Evolutionary conservation across 1,140 invertebrate genomes (phyloP).

Genomic region (Glossosoma conforme): DNA sequence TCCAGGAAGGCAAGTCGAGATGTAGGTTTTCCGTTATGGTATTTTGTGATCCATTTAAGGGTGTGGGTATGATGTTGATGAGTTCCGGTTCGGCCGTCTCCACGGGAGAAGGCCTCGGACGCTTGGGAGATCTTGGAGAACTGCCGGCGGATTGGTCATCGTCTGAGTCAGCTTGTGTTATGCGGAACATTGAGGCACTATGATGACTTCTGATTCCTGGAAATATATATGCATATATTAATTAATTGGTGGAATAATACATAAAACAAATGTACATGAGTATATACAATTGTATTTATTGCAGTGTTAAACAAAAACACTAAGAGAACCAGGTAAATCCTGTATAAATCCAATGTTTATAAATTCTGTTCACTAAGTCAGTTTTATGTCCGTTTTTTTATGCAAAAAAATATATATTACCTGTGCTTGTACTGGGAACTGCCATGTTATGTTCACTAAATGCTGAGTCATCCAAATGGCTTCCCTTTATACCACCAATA

Average conservation of each 20-base stretch:
- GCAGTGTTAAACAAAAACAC: not conserved
- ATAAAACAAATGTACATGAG: no score
- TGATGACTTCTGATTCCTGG: slow-evolving; percentile 46
- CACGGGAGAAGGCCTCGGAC: slow-evolving; percentile 32
- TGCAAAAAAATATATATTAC: no score
- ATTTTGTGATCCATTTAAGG: slow-evolving; percentile 52
- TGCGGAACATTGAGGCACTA: slow-evolving; percentile 48
- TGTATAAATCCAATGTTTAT: no score
- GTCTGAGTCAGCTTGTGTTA: slow-evolving; percentile 54
- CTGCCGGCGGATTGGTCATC: slow-evolving; percentile 48
- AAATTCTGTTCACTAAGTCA: no score
- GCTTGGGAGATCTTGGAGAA: slow-evolving; percentile 39
- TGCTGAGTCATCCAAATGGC: slow-evolving; percentile 9
- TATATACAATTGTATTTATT: not conserved
- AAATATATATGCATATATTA: slow-evolving; percentile 1
- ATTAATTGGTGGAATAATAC: not conserved
- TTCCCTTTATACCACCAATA: slow-evolving; percentile 10
- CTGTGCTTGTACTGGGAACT: slow-evolving; percentile 55
- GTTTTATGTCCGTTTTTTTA: no score
- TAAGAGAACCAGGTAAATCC: no score
- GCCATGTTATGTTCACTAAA: slow-evolving; percentile 39
- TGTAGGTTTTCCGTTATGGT: slow-evolving; percentile 47
- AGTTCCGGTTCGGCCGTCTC: slow-evolving; percentile 40
- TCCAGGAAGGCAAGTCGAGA: slow-evolving; percentile 34
- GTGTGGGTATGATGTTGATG: slow-evolving; percentile 51